Evolutionary conservation across 2,113 vertebrate species (phyloP).

Genomic region (Notechis scutatus): DNA sequence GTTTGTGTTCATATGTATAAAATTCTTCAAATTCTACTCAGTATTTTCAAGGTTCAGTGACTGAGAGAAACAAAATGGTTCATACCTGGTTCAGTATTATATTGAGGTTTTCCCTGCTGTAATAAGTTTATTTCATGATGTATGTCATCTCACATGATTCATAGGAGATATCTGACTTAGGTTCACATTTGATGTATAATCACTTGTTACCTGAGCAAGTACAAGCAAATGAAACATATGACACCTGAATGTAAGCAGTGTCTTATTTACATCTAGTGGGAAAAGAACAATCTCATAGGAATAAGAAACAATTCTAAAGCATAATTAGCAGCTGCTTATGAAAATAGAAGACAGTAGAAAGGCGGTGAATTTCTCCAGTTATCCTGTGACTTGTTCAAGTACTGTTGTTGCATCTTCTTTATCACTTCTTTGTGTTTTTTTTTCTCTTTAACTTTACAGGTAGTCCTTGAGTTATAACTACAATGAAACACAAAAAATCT

Average conservation of each 20-base stretch:
- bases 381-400: not conserved
- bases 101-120: not conserved
- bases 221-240: not conserved
- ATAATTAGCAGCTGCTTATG: not conserved
- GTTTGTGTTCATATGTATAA: not conserved
- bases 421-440: not conserved
- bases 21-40: not conserved
- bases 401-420: not conserved
- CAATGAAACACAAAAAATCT: not conserved
- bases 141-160: not conserved
- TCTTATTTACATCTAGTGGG: not conserved
- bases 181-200: not conserved
- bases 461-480: not conserved
- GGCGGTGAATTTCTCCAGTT: not conserved
- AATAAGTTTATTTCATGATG: not conserved
- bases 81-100: not conserved
- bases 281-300: not conserved
- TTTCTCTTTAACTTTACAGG: not conserved
- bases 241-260: not conserved
- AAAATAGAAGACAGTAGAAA: not conserved
- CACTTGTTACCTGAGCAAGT: not conserved
- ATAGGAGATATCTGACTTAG: not conserved
- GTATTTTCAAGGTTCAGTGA: not conserved
- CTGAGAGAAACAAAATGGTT: not conserved
- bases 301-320: not conserved